Conservation (phyloP, 2,113 vertebrate genomes). For the Otus sunia region DNA sequence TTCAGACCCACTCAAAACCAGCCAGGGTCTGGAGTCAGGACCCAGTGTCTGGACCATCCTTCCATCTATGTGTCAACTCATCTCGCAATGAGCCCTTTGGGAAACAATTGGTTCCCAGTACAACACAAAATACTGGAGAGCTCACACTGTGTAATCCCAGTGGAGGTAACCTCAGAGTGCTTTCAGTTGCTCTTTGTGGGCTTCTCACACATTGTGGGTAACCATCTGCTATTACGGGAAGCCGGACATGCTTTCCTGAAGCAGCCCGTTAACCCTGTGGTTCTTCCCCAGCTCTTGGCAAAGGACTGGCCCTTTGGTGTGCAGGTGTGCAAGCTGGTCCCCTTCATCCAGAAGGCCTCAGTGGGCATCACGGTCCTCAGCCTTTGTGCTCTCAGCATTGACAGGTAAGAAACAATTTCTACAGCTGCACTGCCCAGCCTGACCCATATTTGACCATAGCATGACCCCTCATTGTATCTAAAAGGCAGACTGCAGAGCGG, state of each 20-base stretch:
- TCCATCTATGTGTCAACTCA: not conserved
- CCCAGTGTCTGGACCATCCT: not conserved
- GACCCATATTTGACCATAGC: accelerated
- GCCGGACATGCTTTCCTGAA: accelerated
- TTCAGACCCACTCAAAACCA: not conserved
- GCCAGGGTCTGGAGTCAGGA: not conserved
- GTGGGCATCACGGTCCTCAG: conserved; percentile 91
- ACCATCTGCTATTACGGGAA: not conserved
- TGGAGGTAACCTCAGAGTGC: not conserved
- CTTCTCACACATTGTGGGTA: not conserved
- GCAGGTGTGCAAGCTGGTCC: conserved; percentile 86
- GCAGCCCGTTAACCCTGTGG: not conserved
- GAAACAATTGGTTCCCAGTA: not conserved
- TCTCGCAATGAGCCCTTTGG: not conserved
- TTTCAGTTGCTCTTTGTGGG: not conserved
- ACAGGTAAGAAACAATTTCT: conserved; percentile 74
- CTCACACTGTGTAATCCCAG: accelerated
- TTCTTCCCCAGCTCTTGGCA: conserved; percentile 78
- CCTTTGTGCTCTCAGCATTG: conserved; percentile 89
- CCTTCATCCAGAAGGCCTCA: conserved; percentile 89
- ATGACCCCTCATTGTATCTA: accelerated
- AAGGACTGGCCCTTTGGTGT: conserved; percentile 89
- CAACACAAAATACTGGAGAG: not conserved
- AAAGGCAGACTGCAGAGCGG: accelerated
- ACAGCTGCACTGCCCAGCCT: not conserved